Conservation (phyloP, 1,140 invertebrate species). For the Neodiprion lecontei region DNA sequence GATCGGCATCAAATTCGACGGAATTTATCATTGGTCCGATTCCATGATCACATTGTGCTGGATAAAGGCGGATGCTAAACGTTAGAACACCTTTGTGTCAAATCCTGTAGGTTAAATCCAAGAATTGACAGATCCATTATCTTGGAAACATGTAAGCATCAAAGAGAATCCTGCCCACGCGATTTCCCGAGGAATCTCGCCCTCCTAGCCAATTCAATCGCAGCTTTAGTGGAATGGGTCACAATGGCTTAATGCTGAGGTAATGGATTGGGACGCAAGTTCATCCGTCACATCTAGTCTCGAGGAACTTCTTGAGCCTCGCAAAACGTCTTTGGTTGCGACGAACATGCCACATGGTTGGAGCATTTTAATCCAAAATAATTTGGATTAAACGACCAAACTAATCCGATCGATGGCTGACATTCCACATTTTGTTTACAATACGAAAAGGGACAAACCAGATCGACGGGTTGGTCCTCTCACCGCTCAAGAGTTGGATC, state of each 20-base stretch:
- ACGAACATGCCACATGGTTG: too few species aligned
- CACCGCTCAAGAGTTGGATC: not conserved
- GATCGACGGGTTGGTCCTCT: not conserved
- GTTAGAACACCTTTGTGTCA: constrained; percentile 39
- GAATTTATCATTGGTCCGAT: constrained; percentile 39
- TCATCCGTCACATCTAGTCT: too few species aligned
- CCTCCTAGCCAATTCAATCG: constrained; percentile 31
- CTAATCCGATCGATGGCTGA: too few species aligned
- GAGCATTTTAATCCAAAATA: too few species aligned
- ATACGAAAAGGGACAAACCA: too few species aligned
- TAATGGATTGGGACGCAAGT: not conserved
- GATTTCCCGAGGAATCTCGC: constrained; percentile 37
- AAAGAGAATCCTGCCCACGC: constrained; percentile 42
- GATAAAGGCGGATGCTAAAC: constrained; percentile 33
- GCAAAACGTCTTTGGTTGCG: too few species aligned
- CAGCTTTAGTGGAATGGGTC: constrained; percentile 52
- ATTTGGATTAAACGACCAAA: too few species aligned
- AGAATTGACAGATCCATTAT: constrained; percentile 20
- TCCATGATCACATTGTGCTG: constrained; percentile 45
- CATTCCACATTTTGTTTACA: too few species aligned
- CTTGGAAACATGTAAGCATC: not conserved
- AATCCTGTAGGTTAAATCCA: constrained; percentile 49
- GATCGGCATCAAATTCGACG: not conserved
- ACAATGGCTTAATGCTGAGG: constrained; percentile 17
- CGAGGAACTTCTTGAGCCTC: too few species aligned